Conservation (phyloP, 2,797 vertebrate species). For the Scolopax bukidnonensis region DNA sequence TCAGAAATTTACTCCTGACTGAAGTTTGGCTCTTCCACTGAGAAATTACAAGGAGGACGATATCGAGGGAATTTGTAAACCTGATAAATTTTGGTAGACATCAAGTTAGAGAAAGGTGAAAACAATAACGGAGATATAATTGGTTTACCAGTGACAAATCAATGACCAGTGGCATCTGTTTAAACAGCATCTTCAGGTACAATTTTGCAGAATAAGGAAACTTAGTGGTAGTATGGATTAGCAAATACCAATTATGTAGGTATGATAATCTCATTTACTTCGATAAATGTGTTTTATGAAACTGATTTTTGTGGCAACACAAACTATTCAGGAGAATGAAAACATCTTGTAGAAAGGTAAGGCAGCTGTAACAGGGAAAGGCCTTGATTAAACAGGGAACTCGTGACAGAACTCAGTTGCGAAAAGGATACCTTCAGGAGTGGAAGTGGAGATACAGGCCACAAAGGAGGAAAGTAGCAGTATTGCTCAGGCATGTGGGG, state of each 20-base stretch:
- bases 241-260: rapidly evolving
- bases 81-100: rapidly evolving
- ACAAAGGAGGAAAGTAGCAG: neutral
- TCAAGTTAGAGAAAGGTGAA: neutral
- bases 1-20: neutral
- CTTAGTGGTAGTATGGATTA: neutral
- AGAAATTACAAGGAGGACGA: rapidly evolving
- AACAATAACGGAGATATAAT: neutral
- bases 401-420: neutral
- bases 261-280: neutral
- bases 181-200: neutral
- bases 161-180: rapidly evolving
- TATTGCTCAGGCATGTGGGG: neutral
- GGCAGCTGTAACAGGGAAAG: neutral
- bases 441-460: neutral
- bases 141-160: neutral
- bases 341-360: neutral
- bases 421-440: neutral
- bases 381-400: neutral
- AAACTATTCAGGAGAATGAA: neutral
- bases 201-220: neutral
- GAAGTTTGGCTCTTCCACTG: rapidly evolving
- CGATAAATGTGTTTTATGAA: neutral
- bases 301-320: neutral
- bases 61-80: neutral